Percentiles rank a stretch among this genome's conserved stretches.
phyloP scores from a whole-genome alignment of 1,140 invertebrate species.

The Hycleus cichorii region DNA sequence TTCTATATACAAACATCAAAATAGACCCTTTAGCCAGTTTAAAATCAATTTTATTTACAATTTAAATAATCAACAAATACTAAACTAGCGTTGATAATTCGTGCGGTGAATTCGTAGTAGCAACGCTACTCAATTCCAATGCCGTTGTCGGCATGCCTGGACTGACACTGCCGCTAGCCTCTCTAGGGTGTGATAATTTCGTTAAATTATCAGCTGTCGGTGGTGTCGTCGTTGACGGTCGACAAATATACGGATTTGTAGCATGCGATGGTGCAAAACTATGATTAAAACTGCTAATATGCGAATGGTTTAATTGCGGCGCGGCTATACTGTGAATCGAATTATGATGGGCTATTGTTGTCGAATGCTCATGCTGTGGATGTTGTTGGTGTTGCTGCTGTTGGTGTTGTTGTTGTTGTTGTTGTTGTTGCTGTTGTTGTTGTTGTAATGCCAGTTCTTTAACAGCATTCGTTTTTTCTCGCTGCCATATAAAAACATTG shows the following conservation, averaged over 20 bases:
- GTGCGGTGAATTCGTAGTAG: constrained; percentile 55
- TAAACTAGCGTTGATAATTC: constrained; percentile 62
- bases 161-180: constrained; percentile 55
- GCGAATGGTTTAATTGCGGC: constrained; percentile 34
- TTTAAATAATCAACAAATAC: not conserved
- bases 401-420: constrained; percentile 17
- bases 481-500: constrained; percentile 90
- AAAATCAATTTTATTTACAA: not conserved
- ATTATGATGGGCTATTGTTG: constrained; percentile 21
- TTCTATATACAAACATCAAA: no score
- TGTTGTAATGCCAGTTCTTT: constrained; percentile 40
- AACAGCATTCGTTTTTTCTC: constrained; percentile 63
- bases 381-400: constrained; percentile 22
- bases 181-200: constrained; percentile 42
- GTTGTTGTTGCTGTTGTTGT: constrained; percentile 23
- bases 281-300: constrained; percentile 35
- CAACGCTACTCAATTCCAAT: constrained; percentile 59
- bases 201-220: constrained; percentile 42
- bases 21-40: constrained; percentile 21
- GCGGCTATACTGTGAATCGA: constrained; percentile 32
- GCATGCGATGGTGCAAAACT: constrained; percentile 32
- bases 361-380: constrained; percentile 28
- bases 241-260: constrained; percentile 38
- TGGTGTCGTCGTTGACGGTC: constrained; percentile 45
- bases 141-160: constrained; percentile 54